Percentiles rank a stretch among this genome's conserved stretches.
Conservation (phyloP, 2,888 invertebrate species). For the Chorisops tibialis region DNA sequence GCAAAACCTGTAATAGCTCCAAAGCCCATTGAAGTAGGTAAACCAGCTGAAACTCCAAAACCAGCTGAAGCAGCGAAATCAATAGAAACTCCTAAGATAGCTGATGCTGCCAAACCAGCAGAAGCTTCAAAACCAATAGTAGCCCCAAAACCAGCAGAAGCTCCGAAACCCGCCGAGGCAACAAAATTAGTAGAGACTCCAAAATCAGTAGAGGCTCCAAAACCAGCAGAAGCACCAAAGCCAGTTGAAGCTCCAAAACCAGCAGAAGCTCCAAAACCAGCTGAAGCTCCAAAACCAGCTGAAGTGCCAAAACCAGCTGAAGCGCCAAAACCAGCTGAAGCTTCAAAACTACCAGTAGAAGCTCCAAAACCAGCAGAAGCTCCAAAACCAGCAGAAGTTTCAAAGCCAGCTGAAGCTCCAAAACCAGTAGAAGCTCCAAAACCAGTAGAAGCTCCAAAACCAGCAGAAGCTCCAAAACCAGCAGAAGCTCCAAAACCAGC, state of each 20-base stretch:
- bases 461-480: constrained; percentile 56
- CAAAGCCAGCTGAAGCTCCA: constrained; percentile 59
- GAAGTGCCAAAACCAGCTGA: constrained; percentile 43
- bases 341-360: constrained; percentile 81
- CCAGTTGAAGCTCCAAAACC: constrained; percentile 2
- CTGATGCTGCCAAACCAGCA: constrained; percentile 65
- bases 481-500: constrained; percentile 41
- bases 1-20: not conserved
- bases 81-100: constrained; percentile 59
- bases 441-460: constrained; percentile 36
- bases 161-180: not conserved
- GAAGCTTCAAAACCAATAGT: constrained; percentile 56
- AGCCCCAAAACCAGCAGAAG: not conserved
- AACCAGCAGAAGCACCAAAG: constrained; percentile 7
- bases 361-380: constrained; percentile 74
- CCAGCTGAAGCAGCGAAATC: constrained; percentile 62
- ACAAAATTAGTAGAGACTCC: constrained; percentile 53
- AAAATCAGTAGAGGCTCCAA: not conserved
- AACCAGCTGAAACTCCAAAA: constrained; percentile 52
- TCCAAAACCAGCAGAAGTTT: constrained; percentile 51
- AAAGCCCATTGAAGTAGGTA: constrained; percentile 51
- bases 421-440: constrained; percentile 52
- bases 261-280: constrained; percentile 60
- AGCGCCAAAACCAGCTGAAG: constrained; percentile 6
- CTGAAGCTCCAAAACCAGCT: constrained; percentile 87